Percentiles rank a stretch among this genome's conserved stretches.
Evolutionary conservation across 2,113 vertebrate species (phyloP).

Genomic region (Mellivora capensis): DNA sequence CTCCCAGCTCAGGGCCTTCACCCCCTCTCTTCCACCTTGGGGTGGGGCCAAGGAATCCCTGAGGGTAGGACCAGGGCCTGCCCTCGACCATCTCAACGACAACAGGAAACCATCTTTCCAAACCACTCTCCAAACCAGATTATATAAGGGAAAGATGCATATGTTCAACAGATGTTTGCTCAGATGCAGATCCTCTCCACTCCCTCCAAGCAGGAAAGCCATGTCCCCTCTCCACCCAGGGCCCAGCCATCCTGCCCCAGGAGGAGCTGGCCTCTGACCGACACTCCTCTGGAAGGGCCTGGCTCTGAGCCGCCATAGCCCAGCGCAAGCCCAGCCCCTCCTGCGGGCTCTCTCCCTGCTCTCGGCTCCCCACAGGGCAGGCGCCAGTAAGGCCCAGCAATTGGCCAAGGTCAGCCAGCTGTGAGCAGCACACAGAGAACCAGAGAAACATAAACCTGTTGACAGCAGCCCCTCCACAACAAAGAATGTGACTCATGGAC

Average conservation of each 20-base stretch:
- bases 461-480: neutral
- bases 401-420: neutral
- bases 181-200: rapidly evolving
- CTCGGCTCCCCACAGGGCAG: neutral
- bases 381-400: neutral
- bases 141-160: neutral
- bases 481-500: neutral
- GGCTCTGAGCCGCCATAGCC: neutral
- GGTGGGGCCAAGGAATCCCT: neutral
- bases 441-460: neutral
- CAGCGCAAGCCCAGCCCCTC: neutral
- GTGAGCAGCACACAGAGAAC: neutral
- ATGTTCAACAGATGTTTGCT: neutral
- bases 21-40: neutral
- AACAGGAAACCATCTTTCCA: conserved; percentile 17
- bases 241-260: neutral
- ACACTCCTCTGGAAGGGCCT: neutral
- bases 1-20: rapidly evolving
- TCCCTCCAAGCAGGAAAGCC: neutral
- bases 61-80: neutral
- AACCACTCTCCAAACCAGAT: neutral
- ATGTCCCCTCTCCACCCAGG: neutral
- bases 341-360: neutral
- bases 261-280: neutral
- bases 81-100: neutral